Evolutionary conservation across 2,113 vertebrate genomes (phyloP), one percentile per base, ranked within the genome.

Genomic region (Bothrops jararaca): DNA sequence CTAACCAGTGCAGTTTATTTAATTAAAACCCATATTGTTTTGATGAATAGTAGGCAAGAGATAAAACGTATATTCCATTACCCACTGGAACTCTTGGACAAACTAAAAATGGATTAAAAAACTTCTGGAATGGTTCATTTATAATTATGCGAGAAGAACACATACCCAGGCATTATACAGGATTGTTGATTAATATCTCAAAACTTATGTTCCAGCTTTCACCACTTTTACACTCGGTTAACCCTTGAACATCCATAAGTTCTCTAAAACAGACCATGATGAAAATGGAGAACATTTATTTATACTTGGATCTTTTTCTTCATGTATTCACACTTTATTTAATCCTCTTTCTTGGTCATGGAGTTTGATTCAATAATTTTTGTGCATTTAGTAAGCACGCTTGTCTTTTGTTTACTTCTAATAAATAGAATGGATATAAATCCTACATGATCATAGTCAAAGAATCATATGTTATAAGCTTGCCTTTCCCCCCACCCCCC

Each of bases 181-280:
- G 89, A 26, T 48, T 93, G 90, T 90, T 94, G 93, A 90, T 92
- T 91, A 93, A 93, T 94, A 42, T 85, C 80, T 74, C 29, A 45
- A 90, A 86, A 93, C 39, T 56, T 0, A 34, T 96, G 94, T 96
- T 95, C 15, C 10, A 0, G 20, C 96, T 94, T 96, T 95, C 13
- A 90, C 92, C 0, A 20, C 93, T 94, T 96, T 96, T 89, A 94
- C 39, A 34, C 85, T 96, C 93, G 4, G 86, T 86, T 94, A 96
- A 94, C 88, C 8, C 85, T 88, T 92, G 3, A 91, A 57, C 93
- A 89, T 92, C 94, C 95, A 13, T 93, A 93, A 20, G 34, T 80
- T 80, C 34, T 7, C 34, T 80, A 22, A 80, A 42, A 22, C 34
- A 80, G 74, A 20, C 18, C 34, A 80, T 3, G 18, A 42, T 80